phyloP scores from a whole-genome alignment of 2,113 vertebrate genomes.

The Thamnaconus septentrionalis region DNA sequence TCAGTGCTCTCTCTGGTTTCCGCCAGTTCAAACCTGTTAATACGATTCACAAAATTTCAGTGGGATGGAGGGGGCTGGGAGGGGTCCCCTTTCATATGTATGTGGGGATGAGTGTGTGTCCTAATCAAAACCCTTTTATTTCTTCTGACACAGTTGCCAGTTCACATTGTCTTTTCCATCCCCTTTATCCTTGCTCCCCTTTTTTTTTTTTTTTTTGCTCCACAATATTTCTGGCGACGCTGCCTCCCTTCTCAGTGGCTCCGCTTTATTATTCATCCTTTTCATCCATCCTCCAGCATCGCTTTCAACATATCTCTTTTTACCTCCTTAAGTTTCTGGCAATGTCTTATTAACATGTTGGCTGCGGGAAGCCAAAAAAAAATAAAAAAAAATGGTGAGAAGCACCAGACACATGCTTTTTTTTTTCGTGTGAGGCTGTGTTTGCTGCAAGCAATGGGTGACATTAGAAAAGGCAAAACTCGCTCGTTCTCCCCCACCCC shows the following conservation, averaged over 20 bases:
- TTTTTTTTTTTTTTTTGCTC: slow-evolving; percentile 1
- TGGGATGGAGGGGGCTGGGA: not conserved
- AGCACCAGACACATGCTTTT: slow-evolving; percentile 32
- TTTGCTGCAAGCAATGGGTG: slow-evolving; percentile 54
- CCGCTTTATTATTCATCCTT: slow-evolving; percentile 20
- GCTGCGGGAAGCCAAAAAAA: slow-evolving; percentile 1
- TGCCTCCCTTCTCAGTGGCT: slow-evolving; percentile 18
- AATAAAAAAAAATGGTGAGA: slow-evolving; percentile 17
- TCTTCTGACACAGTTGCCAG: slow-evolving; percentile 20
- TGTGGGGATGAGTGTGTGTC: not conserved
- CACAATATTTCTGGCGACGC: slow-evolving; percentile 1
- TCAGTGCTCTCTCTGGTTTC: too few species aligned
- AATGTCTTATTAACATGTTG: slow-evolving; percentile 45
- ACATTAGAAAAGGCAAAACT: slow-evolving; percentile 68
- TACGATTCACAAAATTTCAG: too few species aligned
- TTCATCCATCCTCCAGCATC: slow-evolving; percentile 20
- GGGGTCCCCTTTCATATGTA: slow-evolving; percentile 3
- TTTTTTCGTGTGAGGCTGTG: slow-evolving; percentile 29
- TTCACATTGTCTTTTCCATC: slow-evolving; percentile 10
- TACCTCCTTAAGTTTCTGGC: not conserved
- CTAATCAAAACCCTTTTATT: slow-evolving; percentile 19
- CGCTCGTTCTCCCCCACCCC: slow-evolving; percentile 37
- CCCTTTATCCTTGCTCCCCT: slow-evolving; percentile 5
- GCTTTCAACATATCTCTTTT: slow-evolving; percentile 13
- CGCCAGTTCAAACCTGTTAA: too few species aligned